Evolutionary conservation across 2,797 vertebrate species (phyloP).

Genomic region (Sebastes goodei): DNA sequence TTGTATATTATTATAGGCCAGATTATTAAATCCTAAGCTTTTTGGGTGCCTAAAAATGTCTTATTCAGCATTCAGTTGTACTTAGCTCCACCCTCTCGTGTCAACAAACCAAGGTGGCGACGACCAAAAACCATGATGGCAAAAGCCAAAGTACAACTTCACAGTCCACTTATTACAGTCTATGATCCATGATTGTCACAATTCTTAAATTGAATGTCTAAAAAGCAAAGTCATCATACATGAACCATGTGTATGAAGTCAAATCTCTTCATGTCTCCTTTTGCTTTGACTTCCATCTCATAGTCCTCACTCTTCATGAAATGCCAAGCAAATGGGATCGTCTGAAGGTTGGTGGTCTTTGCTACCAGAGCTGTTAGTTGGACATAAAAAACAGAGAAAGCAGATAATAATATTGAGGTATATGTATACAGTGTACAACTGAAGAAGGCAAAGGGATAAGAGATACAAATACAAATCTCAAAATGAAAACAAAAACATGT

Average conservation of each 20-base stretch:
- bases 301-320: constrained; percentile 84
- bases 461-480: background rate
- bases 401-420: background rate
- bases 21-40: too few species aligned
- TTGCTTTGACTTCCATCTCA: constrained; percentile 70
- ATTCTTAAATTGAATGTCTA: background rate
- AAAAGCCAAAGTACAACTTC: background rate
- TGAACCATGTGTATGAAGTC: constrained; percentile 94
- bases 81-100: too few species aligned
- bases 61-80: too few species aligned
- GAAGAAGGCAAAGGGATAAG: background rate
- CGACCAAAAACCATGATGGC: too few species aligned
- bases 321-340: constrained; percentile 87
- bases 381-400: constrained; percentile 9
- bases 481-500: background rate
- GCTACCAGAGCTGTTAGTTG: constrained; percentile 71
- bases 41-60: too few species aligned
- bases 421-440: background rate
- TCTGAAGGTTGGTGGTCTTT: constrained; percentile 79
- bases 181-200: too few species aligned
- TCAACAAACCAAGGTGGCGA: too few species aligned
- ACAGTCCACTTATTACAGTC: too few species aligned
- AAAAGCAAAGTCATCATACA: constrained; percentile 65
- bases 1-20: too few species aligned
- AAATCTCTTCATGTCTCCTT: constrained; percentile 81